Conservation (phyloP, 30 jellyfish, hydroid and myxozoan genomes). For the Aurelia coerulea region DNA sequence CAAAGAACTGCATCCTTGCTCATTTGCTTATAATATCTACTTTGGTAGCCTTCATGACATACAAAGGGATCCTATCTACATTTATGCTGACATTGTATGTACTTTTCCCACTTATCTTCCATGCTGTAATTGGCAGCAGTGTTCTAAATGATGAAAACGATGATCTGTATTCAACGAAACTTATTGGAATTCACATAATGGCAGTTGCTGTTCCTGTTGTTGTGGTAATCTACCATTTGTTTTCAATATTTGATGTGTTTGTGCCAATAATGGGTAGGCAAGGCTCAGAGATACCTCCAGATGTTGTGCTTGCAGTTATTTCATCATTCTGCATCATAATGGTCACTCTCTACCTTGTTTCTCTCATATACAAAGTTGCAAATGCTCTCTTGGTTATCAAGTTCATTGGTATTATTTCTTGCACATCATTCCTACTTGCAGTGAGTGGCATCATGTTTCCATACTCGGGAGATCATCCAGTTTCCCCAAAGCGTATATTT, state of each 20-base stretch:
- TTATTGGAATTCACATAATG: conserved; percentile 54
- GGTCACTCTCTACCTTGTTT: conserved; percentile 50
- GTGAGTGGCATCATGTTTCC: conserved; percentile 79
- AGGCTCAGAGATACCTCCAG: conserved; percentile 93
- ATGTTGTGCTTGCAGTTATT: conserved; percentile 71
- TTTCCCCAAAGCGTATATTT: conserved; percentile 90
- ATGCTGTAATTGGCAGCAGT: conserved; percentile 15
- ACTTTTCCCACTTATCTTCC: conserved; percentile 70
- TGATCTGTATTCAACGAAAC: conserved; percentile 12
- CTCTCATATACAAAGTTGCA: conserved; percentile 43
- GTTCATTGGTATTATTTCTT: conserved; percentile 34
- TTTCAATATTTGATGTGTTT: conserved; percentile 68
- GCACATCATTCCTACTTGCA: conserved; percentile 59
- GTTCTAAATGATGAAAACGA: background rate
- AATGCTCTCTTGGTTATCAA: conserved; percentile 6
- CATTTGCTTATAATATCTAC: conserved; percentile 53
- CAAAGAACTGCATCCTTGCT: conserved; percentile 65
- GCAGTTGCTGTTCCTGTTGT: conserved; percentile 72
- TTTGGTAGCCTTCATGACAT: conserved; percentile 68
- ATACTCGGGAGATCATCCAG: conserved; percentile 69
- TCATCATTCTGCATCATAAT: conserved; percentile 50
- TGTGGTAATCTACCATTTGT: conserved; percentile 52
- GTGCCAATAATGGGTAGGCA: conserved; percentile 93
- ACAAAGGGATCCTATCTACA: conserved; percentile 67
- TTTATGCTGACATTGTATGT: conserved; percentile 58